phyloP scores from a whole-genome alignment of 1,140 invertebrate species.

The Carposina sasakii region DNA sequence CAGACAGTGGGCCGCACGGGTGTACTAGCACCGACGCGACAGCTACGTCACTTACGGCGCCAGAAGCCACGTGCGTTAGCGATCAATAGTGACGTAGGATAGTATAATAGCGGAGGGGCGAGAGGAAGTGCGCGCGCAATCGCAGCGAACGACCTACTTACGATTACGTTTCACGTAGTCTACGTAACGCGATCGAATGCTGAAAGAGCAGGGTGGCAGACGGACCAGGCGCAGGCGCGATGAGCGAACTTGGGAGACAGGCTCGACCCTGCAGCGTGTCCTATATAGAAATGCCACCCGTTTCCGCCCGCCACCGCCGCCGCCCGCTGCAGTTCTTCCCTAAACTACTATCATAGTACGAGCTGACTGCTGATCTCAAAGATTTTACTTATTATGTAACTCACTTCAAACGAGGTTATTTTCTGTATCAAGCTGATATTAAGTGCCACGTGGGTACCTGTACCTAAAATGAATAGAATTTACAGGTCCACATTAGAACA shows the following conservation, averaged over 20 bases:
- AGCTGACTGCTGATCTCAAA: too few relatives aligned
- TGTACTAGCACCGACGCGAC: slow-evolving; percentile 57
- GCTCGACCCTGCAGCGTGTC: slow-evolving; percentile 34
- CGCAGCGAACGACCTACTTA: slow-evolving; percentile 58
- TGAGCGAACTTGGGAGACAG: slow-evolving; percentile 34
- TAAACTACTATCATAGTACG: too few relatives aligned
- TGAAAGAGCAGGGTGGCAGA: slow-evolving; percentile 26
- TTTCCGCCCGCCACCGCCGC: too few relatives aligned
- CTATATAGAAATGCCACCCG: too few relatives aligned
- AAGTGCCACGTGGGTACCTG: too few relatives aligned
- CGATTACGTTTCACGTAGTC: slow-evolving; percentile 64
- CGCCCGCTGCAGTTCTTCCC: too few relatives aligned
- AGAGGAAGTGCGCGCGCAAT: slow-evolving; percentile 50
- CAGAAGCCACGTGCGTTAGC: slow-evolving; percentile 66
- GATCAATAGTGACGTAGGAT: slow-evolving; percentile 68
- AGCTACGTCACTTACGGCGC: slow-evolving; percentile 67
- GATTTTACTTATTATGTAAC: too few relatives aligned
- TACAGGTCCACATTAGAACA: too few relatives aligned
- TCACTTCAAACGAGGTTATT: too few relatives aligned
- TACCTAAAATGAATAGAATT: too few relatives aligned
- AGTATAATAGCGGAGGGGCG: slow-evolving; percentile 15
- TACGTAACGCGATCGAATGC: slow-evolving; percentile 63
- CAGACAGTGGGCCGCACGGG: slow-evolving; percentile 34
- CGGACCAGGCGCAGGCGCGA: slow-evolving; percentile 33
- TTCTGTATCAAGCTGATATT: too few relatives aligned